These are phyloP conservation scores for Stomatorhinus ivindoensis DNA, from an alignment of 2,113 vertebrate species.

Conservation along the genomic window DNA sequence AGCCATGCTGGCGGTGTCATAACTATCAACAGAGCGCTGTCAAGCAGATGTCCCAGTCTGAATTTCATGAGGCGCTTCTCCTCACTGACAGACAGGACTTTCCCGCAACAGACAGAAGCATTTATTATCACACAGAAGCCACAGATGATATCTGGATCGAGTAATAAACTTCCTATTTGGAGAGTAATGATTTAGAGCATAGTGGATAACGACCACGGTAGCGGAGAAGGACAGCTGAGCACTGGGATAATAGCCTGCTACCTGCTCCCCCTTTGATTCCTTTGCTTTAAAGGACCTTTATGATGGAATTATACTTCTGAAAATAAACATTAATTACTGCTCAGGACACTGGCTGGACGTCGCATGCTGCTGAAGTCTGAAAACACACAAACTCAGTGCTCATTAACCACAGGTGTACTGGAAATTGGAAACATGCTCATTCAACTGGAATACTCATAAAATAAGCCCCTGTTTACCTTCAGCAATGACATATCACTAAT, in stretches of 20 bases:
- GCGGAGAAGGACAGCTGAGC: neutral
- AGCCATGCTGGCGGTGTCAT: constrained; percentile 53
- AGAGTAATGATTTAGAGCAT: neutral
- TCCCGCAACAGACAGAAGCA: constrained; percentile 19
- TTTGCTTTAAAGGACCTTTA: neutral
- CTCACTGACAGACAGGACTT: constrained; percentile 40
- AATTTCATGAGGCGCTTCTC: constrained; percentile 48
- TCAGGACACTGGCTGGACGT: neutral
- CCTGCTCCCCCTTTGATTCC: neutral
- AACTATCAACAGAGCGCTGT: constrained; percentile 61
- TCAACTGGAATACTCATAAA: constrained; percentile 4
- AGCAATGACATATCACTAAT: neutral
- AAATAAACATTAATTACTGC: neutral
- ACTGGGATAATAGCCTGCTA: neutral
- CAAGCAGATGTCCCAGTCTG: constrained; percentile 54
- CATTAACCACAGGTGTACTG: constrained; percentile 20
- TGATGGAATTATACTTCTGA: neutral
- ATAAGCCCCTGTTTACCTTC: constrained; percentile 4
- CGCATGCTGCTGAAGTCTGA: neutral
- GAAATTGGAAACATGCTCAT: constrained; percentile 34
- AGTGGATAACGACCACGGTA: neutral
- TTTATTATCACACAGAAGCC: constrained; percentile 2
- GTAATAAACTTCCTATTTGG: constrained; percentile 14
- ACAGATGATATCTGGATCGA: constrained; percentile 6
- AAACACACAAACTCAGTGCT: neutral